These are phyloP conservation scores for Drosophila virilis DNA, from an alignment of 1,140 invertebrate species.

Conservation along the genomic window DNA sequence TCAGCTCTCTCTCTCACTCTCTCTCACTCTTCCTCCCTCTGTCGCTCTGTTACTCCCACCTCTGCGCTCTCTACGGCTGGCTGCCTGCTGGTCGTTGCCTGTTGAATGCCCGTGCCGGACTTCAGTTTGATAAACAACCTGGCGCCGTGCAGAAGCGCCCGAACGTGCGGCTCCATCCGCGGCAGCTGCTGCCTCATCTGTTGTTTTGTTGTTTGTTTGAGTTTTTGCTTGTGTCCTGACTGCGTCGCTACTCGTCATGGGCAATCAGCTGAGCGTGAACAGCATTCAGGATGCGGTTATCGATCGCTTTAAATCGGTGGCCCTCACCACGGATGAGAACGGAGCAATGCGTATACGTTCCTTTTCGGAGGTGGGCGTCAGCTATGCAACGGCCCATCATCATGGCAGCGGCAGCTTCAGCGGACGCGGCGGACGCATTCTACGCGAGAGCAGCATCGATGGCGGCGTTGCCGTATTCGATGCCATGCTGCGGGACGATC, in stretches of 20 bases:
- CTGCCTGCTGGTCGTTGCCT: slow-evolving; percentile 46
- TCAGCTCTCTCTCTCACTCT: slow-evolving; percentile 1
- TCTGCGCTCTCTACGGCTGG: not conserved
- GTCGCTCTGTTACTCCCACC: not conserved
- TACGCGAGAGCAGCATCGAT: slow-evolving; percentile 72
- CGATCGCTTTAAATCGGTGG: slow-evolving; percentile 78
- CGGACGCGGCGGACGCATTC: slow-evolving; percentile 66
- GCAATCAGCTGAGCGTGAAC: slow-evolving; percentile 77
- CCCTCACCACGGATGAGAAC: slow-evolving; percentile 74
- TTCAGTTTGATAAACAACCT: slow-evolving; percentile 80
- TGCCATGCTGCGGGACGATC: slow-evolving; percentile 63
- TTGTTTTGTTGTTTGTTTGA: slow-evolving; percentile 22
- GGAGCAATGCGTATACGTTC: slow-evolving; percentile 79
- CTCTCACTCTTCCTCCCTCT: slow-evolving; percentile 12
- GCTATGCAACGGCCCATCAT: slow-evolving; percentile 41
- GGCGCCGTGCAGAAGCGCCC: slow-evolving; percentile 69
- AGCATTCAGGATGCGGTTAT: slow-evolving; percentile 77
- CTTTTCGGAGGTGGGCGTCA: slow-evolving; percentile 72
- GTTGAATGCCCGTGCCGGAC: slow-evolving; percentile 61
- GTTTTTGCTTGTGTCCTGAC: not conserved
- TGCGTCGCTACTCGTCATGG: slow-evolving; percentile 48
- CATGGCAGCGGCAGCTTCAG: slow-evolving; percentile 50
- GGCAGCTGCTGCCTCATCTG: slow-evolving; percentile 12
- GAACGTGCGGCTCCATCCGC: slow-evolving; percentile 18
- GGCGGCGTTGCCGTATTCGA: slow-evolving; percentile 73